A percentile compares a stretch with the other conserved stretches of the same genome.
These are phyloP conservation scores for Melikaiella ostensackeni DNA, from an alignment of 2,888 invertebrate species.

Conservation along the genomic window DNA sequence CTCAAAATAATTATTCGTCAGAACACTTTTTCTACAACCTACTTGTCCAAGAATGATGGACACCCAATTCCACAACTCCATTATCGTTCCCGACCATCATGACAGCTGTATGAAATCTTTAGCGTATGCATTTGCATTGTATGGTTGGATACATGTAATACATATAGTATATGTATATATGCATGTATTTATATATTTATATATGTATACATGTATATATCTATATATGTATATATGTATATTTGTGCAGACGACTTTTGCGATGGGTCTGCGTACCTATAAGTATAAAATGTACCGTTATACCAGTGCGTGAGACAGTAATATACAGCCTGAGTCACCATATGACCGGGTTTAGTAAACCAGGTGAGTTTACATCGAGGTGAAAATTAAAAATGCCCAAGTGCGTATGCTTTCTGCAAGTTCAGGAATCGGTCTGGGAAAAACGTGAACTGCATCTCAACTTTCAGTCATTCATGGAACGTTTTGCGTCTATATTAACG, in stretches of 20 bases:
- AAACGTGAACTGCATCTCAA: slow-evolving; percentile 3
- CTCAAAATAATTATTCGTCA: neutral
- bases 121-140: neutral
- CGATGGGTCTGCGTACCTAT: neutral
- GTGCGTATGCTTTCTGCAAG: neutral
- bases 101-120: neutral
- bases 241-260: neutral
- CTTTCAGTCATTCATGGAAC: neutral
- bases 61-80: neutral
- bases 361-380: neutral
- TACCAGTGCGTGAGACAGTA: neutral
- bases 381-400: neutral
- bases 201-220: no score
- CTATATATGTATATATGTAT: neutral
- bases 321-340: slow-evolving; percentile 1
- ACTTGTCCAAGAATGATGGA: neutral
- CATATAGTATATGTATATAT: no score
- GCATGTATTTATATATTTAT: no score
- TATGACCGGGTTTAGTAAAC: neutral
- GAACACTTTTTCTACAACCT: neutral
- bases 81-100: neutral
- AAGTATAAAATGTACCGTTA: neutral
- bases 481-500: neutral
- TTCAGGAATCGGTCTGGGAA: neutral
- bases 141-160: neutral